phyloP scores from a whole-genome alignment of 2,113 vertebrate species.

The Mixornis gularis region DNA sequence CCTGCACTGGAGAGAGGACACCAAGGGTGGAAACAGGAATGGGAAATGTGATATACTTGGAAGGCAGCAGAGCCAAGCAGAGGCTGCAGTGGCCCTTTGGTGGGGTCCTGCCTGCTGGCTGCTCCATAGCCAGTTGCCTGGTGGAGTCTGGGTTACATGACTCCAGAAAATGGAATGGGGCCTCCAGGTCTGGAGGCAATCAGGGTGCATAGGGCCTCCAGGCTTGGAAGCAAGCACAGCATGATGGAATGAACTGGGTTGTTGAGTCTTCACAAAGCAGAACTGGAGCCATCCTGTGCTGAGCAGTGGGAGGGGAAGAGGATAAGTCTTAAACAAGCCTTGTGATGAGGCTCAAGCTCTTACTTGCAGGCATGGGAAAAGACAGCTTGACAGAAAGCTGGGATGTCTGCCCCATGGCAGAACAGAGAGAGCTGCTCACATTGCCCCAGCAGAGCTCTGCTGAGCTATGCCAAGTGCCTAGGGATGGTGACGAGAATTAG shows the following conservation, averaged over 20 bases:
- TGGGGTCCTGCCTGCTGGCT: background rate
- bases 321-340: background rate
- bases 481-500: background rate
- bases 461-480: accelerated
- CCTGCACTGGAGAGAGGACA: background rate
- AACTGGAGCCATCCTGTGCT: background rate
- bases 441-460: background rate
- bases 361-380: background rate
- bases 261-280: background rate
- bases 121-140: background rate
- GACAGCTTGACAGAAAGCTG: background rate
- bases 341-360: background rate
- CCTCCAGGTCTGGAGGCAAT: background rate
- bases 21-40: accelerated
- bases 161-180: background rate
- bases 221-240: background rate
- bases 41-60: background rate
- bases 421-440: background rate
- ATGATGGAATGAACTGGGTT: accelerated
- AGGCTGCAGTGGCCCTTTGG: background rate
- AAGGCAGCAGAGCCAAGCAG: background rate
- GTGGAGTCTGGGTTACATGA: background rate
- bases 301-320: background rate
- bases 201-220: background rate
- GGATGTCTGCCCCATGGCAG: background rate